Conservation (phyloP, 23 tunicate genomes). For the Ciona savignyi region DNA sequence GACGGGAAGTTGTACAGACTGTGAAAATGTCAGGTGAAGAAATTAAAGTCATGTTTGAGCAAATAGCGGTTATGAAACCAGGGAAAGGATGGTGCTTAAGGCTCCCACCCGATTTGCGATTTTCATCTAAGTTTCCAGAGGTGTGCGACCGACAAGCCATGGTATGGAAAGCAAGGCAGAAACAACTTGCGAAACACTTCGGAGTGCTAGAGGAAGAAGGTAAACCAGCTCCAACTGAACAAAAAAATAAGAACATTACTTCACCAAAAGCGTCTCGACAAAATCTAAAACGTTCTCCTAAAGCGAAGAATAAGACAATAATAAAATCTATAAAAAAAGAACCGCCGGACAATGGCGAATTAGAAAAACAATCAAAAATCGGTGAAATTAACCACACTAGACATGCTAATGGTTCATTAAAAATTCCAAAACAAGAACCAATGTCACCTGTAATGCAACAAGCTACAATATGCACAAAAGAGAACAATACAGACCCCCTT, state of each 20-base stretch:
- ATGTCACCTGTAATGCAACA: not conserved
- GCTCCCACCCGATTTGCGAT: slow-evolving; percentile 19
- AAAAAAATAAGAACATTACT: slow-evolving; percentile 5
- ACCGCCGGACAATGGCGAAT: not conserved
- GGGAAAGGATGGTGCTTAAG: slow-evolving; percentile 68
- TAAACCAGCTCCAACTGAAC: not conserved
- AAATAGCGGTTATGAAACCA: slow-evolving; percentile 52
- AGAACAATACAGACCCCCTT: too few species aligned
- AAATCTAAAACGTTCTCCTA: not conserved
- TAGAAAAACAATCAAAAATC: too few species aligned
- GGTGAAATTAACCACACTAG: not conserved
- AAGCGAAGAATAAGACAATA: not conserved
- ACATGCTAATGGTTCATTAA: not conserved
- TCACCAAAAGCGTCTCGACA: not conserved
- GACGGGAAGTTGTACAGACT: slow-evolving; percentile 35
- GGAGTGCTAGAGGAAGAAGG: not conserved
- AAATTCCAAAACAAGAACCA: not conserved
- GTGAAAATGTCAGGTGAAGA: slow-evolving; percentile 69
- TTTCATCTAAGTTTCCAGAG: slow-evolving; percentile 41
- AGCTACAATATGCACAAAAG: too few species aligned
- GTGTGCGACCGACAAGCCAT: slow-evolving; percentile 67
- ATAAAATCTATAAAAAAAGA: not conserved
- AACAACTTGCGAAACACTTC: slow-evolving; percentile 41
- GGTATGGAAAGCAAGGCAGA: slow-evolving; percentile 51
- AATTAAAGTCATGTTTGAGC: slow-evolving; percentile 54